phyloP scores from a whole-genome alignment of 2,113 vertebrate species.

The Ariopsis seemanni region DNA sequence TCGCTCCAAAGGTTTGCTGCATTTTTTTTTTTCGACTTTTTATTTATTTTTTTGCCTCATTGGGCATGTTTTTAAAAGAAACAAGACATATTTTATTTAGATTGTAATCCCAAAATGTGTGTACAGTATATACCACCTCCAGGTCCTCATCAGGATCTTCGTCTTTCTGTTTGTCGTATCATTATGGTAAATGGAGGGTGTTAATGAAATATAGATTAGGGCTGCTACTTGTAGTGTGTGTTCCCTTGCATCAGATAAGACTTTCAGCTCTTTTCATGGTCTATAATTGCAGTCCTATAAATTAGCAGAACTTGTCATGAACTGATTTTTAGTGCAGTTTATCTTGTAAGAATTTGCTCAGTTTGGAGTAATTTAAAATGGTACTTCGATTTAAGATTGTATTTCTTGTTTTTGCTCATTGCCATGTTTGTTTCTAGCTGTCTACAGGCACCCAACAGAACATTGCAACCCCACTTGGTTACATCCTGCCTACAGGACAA shows the following conservation, averaged over 20 bases:
- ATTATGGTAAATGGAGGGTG: neutral
- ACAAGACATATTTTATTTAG: neutral
- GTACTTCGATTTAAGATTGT: neutral
- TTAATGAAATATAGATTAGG: neutral
- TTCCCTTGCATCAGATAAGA: neutral
- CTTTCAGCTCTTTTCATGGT: neutral
- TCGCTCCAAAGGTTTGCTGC: conserved; percentile 77
- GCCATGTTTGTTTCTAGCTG: conserved; percentile 1
- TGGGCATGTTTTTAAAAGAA: neutral
- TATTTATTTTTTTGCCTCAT: neutral
- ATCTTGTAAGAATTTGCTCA: neutral
- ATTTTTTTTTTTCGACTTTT: conserved; percentile 61
- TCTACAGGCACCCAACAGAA: neutral
- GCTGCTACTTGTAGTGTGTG: neutral
- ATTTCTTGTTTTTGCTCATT: conserved; percentile 2
- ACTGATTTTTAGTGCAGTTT: neutral
- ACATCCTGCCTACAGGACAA: conserved; percentile 80
- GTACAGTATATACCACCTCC: neutral
- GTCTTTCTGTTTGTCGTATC: neutral
- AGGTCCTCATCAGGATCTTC: neutral
- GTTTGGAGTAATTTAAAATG: neutral
- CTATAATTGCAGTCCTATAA: neutral
- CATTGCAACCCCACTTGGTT: conserved; percentile 77
- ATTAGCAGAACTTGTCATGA: neutral
- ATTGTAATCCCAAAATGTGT: neutral